phyloP scores from a whole-genome alignment of 2,113 vertebrate genomes.

The Picathartes gymnocephalus region DNA sequence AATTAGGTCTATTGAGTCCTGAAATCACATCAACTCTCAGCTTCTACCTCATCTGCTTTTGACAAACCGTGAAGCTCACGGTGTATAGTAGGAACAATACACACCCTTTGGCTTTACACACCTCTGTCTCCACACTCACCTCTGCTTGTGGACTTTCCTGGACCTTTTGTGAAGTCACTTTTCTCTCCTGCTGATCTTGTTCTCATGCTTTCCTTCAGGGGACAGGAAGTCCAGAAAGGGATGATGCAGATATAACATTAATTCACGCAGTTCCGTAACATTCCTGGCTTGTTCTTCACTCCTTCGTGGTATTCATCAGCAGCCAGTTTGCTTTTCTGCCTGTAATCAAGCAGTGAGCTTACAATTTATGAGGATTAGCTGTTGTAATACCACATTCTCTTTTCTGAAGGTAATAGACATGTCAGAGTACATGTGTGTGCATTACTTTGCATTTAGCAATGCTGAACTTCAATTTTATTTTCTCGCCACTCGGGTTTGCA shows the following conservation, averaged over 20 bases:
- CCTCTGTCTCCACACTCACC: not conserved
- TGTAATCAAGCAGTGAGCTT: not conserved
- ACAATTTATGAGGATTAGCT: not conserved
- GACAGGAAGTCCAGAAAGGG: not conserved
- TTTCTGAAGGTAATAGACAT: not conserved
- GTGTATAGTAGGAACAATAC: accelerated
- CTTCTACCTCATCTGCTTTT: not conserved
- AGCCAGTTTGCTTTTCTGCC: not conserved
- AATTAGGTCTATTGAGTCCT: not conserved
- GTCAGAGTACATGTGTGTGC: not conserved
- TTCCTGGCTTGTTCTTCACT: not conserved
- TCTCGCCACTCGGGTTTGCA: not conserved
- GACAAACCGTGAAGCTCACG: not conserved
- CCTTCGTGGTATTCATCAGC: not conserved
- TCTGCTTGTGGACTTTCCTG: not conserved
- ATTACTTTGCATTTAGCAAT: not conserved
- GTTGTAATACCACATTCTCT: not conserved
- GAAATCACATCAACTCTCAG: not conserved
- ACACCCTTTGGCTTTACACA: not conserved
- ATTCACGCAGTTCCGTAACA: not conserved
- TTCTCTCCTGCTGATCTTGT: not conserved
- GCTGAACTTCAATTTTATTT: not conserved
- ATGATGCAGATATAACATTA: accelerated
- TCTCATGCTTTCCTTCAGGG: accelerated
- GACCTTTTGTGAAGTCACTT: not conserved